These are phyloP conservation scores for Acleris sparsana DNA, from an alignment of 2,888 invertebrate genomes.

Conservation along the genomic window DNA sequence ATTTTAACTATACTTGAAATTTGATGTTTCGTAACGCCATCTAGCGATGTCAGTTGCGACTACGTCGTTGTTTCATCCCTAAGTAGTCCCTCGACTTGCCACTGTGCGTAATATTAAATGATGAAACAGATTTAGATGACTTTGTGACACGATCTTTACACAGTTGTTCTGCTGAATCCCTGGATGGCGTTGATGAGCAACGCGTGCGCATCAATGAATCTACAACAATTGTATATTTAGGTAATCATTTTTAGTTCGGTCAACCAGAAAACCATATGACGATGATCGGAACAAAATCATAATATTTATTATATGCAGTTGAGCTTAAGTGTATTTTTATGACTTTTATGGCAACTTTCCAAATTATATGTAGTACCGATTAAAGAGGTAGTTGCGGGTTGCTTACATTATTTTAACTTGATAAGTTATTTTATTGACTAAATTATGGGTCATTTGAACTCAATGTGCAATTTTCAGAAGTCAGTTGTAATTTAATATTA, in stretches of 20 bases:
- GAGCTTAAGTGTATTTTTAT: too few species aligned
- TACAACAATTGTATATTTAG: neutral
- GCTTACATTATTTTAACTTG: too few species aligned
- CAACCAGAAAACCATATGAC: too few species aligned
- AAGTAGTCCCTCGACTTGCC: conserved; percentile 40
- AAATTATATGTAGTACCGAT: too few species aligned
- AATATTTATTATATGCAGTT: too few species aligned
- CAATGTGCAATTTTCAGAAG: too few species aligned
- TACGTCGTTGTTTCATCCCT: conserved; percentile 34
- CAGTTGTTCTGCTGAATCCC: conserved; percentile 5
- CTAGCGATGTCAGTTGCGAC: conserved; percentile 42
- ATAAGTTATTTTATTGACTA: too few species aligned
- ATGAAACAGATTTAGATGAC: neutral
- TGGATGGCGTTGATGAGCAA: conserved; percentile 11
- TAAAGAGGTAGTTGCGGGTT: too few species aligned
- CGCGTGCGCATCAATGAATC: neutral
- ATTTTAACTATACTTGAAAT: neutral
- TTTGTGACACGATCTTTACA: conserved; percentile 5
- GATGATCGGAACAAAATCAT: too few species aligned
- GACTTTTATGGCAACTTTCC: too few species aligned
- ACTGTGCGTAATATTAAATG: conserved; percentile 26
- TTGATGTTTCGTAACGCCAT: conserved; percentile 43
- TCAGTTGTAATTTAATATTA: too few species aligned
- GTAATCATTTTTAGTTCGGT: neutral
- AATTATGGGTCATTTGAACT: too few species aligned